Evolutionary conservation across 2,797 vertebrate genomes (phyloP).

Genomic region (Falco berigora): DNA sequence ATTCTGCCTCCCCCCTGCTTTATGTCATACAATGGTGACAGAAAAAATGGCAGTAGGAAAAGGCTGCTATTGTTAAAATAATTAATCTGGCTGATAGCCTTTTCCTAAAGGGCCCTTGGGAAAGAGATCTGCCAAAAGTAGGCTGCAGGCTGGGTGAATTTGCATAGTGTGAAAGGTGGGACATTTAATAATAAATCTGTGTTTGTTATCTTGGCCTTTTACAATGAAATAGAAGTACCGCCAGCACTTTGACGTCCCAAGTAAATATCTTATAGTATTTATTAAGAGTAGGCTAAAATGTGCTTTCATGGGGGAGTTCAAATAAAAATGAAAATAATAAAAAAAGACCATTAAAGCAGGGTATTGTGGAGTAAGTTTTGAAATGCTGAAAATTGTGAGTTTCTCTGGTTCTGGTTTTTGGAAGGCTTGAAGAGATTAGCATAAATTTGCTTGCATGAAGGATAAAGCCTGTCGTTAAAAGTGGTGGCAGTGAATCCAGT

Average conservation of each 20-base stretch:
- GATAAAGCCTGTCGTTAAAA: not conserved
- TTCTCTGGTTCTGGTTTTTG: not conserved
- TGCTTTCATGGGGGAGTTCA: not conserved
- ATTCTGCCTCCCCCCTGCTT: slow-evolving; percentile 25
- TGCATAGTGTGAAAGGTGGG: slow-evolving; percentile 57
- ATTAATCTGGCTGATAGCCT: slow-evolving; percentile 64
- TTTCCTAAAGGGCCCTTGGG: slow-evolving; percentile 60
- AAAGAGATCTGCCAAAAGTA: slow-evolving; percentile 54
- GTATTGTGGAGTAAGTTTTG: not conserved
- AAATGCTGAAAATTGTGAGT: not conserved
- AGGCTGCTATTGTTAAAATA: slow-evolving; percentile 60
- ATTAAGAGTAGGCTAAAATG: not conserved
- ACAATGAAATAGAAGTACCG: not conserved
- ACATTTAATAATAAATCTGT: slow-evolving; percentile 43
- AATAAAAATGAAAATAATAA: not conserved
- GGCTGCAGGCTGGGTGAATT: slow-evolving; percentile 39
- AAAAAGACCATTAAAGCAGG: not conserved
- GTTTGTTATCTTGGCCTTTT: slow-evolving; percentile 41
- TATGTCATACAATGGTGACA: slow-evolving; percentile 38
- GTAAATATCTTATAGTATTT: not conserved
- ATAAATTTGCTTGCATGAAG: not conserved
- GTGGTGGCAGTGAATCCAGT: not conserved
- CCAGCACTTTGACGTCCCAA: not conserved
- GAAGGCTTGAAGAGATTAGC: not conserved
- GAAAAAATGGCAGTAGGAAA: slow-evolving; percentile 50